Evolutionary conservation across 2,888 invertebrate species (phyloP), one percentile per base, ranked within the genome.

Genomic region (Drosophila fulvimacula): DNA sequence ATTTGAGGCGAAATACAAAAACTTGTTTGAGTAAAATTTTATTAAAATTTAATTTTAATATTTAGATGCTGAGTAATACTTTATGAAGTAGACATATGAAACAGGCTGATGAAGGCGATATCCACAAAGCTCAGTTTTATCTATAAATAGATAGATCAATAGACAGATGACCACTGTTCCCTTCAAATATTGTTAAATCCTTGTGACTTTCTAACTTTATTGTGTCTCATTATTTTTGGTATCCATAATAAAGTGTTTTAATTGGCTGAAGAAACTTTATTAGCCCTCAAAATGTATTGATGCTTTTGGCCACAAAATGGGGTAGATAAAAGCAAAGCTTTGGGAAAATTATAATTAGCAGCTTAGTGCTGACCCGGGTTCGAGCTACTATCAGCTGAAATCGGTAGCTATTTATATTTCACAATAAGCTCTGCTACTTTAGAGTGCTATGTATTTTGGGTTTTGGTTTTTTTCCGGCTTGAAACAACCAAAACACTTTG

Each of bases 211-310:
- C 9, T 2, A 38, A 38, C n/a, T 9, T 3, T n/a, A n/a, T n/a
- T n/a, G 9, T 9, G 3, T 24, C 13, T 0, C 9, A 30, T 15
- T 34, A 10, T 36, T 61, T 52, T 34, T 36, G 24, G 6, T 13
- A 11, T 46, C 7, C 36, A 24, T 42, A 19, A 6, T 41, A 69
- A 76, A 85, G 76, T 88, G 81, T 81, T 88, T 78, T 79, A 88
- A 86, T 88, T 85, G 79, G 81, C 76, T 86, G 48, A 71, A 64
- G 58, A 73, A 81, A 86, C 73, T 80, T 86, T 70, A 76, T 78
- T 80, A 75, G 58, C 69, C 53, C 65, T 38, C 32, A 74, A 63
- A 64, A 60, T 49, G 65, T 64, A 74, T 75, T 73, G 69, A 59
- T 36, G 42, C 30, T 48, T 46, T 69, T 48, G 44, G 15, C 48